A percentile compares a stretch with the other conserved stretches of the same genome.
phyloP scores from a whole-genome alignment of 2,113 vertebrate species.

The Sprattus sprattus region DNA sequence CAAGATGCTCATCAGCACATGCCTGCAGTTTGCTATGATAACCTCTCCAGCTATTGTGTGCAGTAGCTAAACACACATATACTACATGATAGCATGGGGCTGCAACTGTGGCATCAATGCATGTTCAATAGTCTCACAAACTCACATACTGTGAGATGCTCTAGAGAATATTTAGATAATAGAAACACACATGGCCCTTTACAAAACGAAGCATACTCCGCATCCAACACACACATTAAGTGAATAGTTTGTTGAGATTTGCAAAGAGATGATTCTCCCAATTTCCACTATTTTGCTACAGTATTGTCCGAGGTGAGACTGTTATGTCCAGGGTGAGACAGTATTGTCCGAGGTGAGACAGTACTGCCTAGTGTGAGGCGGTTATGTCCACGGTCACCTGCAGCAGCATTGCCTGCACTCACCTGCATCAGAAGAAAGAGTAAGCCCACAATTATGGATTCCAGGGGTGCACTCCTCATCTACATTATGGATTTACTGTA shows the following conservation, averaged over 20 bases:
- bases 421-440: not conserved
- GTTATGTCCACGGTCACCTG: not conserved
- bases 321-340: no score
- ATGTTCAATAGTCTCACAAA: not conserved
- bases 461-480: not conserved
- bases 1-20: not conserved
- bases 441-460: not conserved
- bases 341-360: no score
- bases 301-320: no score
- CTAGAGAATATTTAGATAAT: not conserved
- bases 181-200: not conserved
- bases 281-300: no score
- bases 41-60: not conserved
- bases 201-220: no score
- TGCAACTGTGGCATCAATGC: not conserved
- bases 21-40: not conserved
- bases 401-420: no score
- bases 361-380: no score
- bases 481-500: not conserved
- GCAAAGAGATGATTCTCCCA: no score
- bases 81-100: not conserved
- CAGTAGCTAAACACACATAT: not conserved
- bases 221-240: no score
- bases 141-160: not conserved
- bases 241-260: no score